Evolutionary conservation across 2,888 invertebrate genomes (phyloP).

Genomic region (Chrysodeixis includens): DNA sequence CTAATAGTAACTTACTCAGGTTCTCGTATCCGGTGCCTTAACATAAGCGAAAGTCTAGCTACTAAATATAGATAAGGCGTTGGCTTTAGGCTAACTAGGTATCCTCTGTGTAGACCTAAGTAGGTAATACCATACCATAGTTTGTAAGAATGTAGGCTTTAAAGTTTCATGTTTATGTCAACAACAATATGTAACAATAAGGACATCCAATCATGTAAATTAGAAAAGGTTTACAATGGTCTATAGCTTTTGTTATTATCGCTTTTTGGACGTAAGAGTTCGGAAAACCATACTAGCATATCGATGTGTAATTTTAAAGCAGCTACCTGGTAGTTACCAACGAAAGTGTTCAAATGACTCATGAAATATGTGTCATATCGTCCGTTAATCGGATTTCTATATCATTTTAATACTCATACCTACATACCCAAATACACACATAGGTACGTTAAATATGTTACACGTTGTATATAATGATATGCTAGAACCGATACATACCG

Average conservation of each 20-base stretch:
- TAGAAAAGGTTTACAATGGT: too few relatives aligned
- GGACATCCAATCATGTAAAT: too few relatives aligned
- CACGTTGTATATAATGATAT: background rate
- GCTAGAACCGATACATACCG: background rate
- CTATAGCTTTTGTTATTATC: too few relatives aligned
- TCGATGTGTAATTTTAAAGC: too few relatives aligned
- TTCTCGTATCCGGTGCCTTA: constrained; percentile 5
- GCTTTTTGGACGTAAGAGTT: too few relatives aligned
- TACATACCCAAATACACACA: constrained; percentile 12
- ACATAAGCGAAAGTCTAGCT: constrained; percentile 42
- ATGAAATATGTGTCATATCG: background rate
- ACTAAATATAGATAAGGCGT: constrained; percentile 15
- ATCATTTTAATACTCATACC: background rate
- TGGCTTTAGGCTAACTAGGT: constrained; percentile 8
- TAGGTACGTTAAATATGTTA: too few relatives aligned
- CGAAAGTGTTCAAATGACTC: background rate
- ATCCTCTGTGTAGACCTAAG: background rate
- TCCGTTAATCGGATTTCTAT: background rate
- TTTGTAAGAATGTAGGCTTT: background rate
- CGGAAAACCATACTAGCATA: too few relatives aligned
- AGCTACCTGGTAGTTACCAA: too few relatives aligned
- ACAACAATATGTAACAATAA: too few relatives aligned
- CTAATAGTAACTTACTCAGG: too few relatives aligned
- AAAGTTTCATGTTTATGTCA: background rate
- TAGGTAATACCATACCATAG: background rate